phyloP scores from a whole-genome alignment of 2,113 vertebrate species.

The Orcinus orca region DNA sequence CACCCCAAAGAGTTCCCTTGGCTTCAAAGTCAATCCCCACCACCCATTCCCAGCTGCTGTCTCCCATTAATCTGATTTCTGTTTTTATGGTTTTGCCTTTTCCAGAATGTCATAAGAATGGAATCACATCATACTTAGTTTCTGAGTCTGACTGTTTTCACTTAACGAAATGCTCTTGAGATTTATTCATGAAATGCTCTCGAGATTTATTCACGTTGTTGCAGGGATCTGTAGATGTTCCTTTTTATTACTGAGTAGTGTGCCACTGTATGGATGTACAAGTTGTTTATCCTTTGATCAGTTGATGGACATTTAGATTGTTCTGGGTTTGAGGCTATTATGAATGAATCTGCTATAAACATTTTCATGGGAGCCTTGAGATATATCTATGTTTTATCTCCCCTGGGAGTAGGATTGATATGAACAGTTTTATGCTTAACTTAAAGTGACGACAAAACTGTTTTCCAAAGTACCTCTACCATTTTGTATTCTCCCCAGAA shows the following conservation, averaged over 20 bases:
- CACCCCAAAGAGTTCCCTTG: not conserved
- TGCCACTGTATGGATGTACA: not conserved
- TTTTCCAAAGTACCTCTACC: not conserved
- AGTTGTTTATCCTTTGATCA: not conserved
- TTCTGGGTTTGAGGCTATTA: not conserved
- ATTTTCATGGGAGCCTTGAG: not conserved
- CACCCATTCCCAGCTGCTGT: not conserved
- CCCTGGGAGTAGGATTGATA: too few relatives aligned
- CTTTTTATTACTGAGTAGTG: not conserved
- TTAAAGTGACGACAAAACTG: not conserved
- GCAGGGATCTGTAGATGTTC: not conserved
- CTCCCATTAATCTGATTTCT: not conserved
- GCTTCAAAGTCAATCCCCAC: not conserved
- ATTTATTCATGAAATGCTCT: not conserved
- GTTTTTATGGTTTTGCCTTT: not conserved
- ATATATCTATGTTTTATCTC: not conserved
- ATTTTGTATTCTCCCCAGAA: not conserved
- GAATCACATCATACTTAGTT: not conserved
- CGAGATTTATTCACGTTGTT: not conserved
- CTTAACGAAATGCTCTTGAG: not conserved
- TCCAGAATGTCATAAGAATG: not conserved
- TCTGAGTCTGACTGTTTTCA: not conserved
- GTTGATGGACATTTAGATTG: not conserved
- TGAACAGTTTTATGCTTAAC: not conserved
- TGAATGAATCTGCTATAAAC: not conserved